Evolutionary conservation across 1,140 invertebrate genomes (phyloP), one percentile per base, ranked within the genome.

Genomic region (Plectus sambesii): DNA sequence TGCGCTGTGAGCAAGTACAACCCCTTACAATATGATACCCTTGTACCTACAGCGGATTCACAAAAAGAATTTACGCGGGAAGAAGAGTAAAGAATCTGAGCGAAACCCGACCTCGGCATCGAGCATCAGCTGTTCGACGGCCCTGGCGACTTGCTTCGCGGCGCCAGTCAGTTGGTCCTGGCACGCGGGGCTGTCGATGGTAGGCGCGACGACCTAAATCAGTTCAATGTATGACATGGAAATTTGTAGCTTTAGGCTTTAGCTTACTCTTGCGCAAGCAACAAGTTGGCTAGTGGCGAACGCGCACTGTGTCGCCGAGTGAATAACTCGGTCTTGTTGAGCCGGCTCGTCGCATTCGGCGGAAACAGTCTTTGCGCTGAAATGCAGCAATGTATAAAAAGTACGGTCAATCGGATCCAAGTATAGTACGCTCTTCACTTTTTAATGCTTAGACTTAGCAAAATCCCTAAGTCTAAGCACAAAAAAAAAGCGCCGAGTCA

Each of bases 211-310:
- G 44, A 80, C 74, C 72, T 73, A 48, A 1, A 19, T 24, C n/a
- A 17, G 17, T 48, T 23, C 26, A n/a, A 2, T 46, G 22, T 24
- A n/a, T n/a, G n/a, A n/a, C n/a, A n/a, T n/a, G n/a, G n/a, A n/a
- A n/a, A n/a, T 12, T 20, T 23, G 45, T 17, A 57, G 25, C 15
- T 6, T 20, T 26, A 9, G 19, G 58, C 55, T 63, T 70, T 82
- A n/a, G n/a, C n/a, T n/a, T n/a, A n/a, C 83, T 75, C 96, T 96
- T 8, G 93, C 86, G 68, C 89, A 96, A 0, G 93, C 89, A 0
- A 98, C 90, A 1, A 98, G 74, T 69, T 98, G 93, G 25, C 88
- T 94, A 0, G 93, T 98, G 1, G 89, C 87, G 23, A 98, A 73
- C 0, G 93, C 93, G 72, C 89, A 93, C 70, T 96, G 83, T 0